These are phyloP conservation scores for Sceloporus tristichus DNA, from an alignment of 2,113 vertebrate species.

Conservation along the genomic window DNA sequence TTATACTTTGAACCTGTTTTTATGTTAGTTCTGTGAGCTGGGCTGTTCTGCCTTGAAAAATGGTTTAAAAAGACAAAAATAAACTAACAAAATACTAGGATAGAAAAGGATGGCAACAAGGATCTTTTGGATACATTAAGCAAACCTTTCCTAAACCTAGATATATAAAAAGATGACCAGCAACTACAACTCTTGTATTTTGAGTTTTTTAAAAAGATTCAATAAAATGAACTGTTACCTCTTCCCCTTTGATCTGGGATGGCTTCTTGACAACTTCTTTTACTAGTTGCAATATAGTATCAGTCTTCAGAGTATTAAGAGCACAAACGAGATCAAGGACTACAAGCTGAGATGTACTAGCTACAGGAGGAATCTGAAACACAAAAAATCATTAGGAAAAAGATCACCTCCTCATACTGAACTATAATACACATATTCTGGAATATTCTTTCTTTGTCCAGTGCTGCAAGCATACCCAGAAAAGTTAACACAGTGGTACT, in stretches of 20 bases:
- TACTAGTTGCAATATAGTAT: conserved; percentile 87
- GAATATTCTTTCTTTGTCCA: not conserved
- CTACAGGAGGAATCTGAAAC: conserved; percentile 85
- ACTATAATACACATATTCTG: not conserved
- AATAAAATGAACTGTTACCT: conserved; percentile 78
- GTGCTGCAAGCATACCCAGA: not conserved
- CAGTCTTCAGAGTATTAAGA: conserved; percentile 83
- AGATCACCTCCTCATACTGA: fast-evolving
- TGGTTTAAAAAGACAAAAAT: not conserved
- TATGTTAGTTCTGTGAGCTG: not conserved
- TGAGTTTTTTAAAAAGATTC: not conserved
- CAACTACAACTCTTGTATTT: not conserved
- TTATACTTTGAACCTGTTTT: not conserved
- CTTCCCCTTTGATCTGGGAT: conserved; percentile 89
- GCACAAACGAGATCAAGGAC: conserved; percentile 91
- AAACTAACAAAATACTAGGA: too few species aligned
- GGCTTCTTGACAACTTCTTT: conserved; percentile 98
- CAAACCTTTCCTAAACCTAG: not conserved
- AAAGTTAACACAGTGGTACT: not conserved
- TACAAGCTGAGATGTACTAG: conserved; percentile 84
- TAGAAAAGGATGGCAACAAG: too few species aligned
- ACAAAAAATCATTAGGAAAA: not conserved
- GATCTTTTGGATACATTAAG: not conserved
- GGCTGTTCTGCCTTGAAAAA: not conserved
- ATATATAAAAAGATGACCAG: not conserved